Evolutionary conservation across 2,113 vertebrate genomes (phyloP).

Genomic region (Sphyrna mokarran): DNA sequence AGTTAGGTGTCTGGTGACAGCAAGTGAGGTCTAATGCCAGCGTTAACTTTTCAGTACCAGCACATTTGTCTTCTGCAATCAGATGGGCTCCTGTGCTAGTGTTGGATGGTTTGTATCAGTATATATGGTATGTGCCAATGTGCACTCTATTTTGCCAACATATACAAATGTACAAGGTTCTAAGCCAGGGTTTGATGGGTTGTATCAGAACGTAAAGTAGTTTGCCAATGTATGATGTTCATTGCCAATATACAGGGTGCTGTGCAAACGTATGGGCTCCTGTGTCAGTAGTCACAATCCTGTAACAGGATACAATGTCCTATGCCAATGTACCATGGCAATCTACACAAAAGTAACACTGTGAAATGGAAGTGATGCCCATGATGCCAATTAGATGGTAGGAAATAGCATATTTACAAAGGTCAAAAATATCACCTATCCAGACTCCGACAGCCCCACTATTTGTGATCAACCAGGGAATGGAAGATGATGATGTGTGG

Average conservation of each 20-base stretch:
- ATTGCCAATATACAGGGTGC: neutral
- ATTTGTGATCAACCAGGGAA: conserved; percentile 48
- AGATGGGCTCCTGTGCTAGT: neutral
- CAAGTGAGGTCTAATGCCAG: neutral
- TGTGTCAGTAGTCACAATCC: neutral
- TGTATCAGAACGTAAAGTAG: neutral
- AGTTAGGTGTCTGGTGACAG: neutral
- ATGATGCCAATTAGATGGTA: neutral
- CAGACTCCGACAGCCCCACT: conserved; percentile 40
- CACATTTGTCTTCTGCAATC: neutral
- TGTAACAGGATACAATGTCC: neutral
- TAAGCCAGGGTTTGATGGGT: no score
- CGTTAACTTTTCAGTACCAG: neutral
- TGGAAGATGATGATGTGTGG: conserved; percentile 53
- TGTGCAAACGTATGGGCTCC: neutral
- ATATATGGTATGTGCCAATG: neutral
- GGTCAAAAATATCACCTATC: conserved; percentile 38
- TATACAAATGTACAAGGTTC: neutral
- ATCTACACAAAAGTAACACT: neutral
- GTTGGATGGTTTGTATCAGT: neutral
- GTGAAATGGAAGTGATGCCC: neutral
- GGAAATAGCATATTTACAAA: neutral
- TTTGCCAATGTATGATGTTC: neutral
- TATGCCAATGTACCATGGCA: neutral
- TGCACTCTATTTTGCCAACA: neutral